phyloP scores from a whole-genome alignment of 2,113 vertebrate genomes.

The Mionectes macconnelli region DNA sequence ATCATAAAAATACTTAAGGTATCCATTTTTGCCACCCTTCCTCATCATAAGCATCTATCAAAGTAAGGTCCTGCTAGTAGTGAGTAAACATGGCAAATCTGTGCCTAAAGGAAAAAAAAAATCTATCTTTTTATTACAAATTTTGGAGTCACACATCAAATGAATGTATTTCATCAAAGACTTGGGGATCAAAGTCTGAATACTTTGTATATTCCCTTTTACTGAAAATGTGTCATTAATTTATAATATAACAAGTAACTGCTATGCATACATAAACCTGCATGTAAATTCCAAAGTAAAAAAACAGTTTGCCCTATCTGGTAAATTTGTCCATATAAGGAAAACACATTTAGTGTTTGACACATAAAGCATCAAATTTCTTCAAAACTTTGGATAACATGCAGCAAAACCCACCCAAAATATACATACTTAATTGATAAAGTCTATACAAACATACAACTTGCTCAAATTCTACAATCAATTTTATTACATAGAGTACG shows the following conservation, averaged over 20 bases:
- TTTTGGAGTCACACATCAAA: background rate
- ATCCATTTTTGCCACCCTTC: background rate
- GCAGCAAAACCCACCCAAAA: background rate
- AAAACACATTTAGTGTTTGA: background rate
- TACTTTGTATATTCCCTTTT: background rate
- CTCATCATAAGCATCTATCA: background rate
- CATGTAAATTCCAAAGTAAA: background rate
- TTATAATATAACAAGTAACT: background rate
- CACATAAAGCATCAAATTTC: background rate
- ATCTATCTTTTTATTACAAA: background rate
- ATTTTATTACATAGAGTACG: background rate
- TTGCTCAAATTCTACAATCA: background rate
- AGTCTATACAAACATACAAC: background rate
- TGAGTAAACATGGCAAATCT: background rate
- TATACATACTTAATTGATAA: background rate
- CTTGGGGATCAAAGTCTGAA: background rate
- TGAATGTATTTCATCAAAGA: slow-evolving; percentile 6
- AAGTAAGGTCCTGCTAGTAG: background rate
- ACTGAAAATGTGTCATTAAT: background rate
- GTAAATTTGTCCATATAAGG: background rate
- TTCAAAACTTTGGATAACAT: background rate
- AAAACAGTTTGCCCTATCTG: background rate
- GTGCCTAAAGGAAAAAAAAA: background rate
- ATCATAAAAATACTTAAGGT: background rate
- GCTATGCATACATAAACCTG: background rate